Conservation (phyloP, 2,113 vertebrate genomes). For the Astur gentilis region DNA sequence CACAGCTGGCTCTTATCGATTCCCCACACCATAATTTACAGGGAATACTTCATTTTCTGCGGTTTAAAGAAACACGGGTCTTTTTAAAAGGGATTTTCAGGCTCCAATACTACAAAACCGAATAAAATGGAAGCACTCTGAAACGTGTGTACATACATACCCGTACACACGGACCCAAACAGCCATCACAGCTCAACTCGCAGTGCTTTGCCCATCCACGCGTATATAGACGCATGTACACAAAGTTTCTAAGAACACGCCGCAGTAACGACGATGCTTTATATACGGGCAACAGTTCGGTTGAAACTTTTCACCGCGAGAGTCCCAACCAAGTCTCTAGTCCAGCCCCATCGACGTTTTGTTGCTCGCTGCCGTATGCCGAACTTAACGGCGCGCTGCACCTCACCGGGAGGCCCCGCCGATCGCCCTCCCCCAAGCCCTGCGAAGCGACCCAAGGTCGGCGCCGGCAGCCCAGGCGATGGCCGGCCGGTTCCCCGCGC, state of each 20-base stretch:
- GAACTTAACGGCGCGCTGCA: fast-evolving
- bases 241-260: background rate
- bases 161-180: fast-evolving
- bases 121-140: background rate
- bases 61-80: background rate
- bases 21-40: background rate
- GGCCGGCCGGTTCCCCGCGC: no score
- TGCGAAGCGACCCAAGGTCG: no score
- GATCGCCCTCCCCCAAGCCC: no score
- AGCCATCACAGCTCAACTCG: background rate
- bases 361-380: fast-evolving
- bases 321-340: fast-evolving
- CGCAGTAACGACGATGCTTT: background rate
- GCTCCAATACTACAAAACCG: background rate
- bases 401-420: background rate
- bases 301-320: background rate
- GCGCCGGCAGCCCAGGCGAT: no score
- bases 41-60: background rate
- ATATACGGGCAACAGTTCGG: background rate
- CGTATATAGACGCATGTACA: background rate
- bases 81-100: background rate
- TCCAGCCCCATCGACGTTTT: fast-evolving
- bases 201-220: background rate
- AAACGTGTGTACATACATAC: fast-evolving
- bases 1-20: background rate